These are phyloP conservation scores for Caradrina kadenii DNA, from an alignment of 2,888 invertebrate species.

Conservation along the genomic window DNA sequence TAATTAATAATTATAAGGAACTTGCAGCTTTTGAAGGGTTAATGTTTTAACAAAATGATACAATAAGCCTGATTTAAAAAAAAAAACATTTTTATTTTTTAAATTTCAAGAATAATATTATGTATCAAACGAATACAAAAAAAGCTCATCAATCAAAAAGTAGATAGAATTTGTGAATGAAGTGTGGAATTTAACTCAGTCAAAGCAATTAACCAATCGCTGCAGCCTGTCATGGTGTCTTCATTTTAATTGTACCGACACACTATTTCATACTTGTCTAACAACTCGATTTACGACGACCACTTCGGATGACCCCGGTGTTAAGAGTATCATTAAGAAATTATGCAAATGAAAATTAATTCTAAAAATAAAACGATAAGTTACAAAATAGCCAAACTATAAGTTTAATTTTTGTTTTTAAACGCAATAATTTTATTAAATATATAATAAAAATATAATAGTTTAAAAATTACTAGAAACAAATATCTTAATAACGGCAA, in stretches of 20 bases:
- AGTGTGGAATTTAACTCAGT: background rate
- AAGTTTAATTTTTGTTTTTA: background rate
- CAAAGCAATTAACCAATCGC: background rate
- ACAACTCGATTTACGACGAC: background rate
- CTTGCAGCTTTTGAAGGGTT: too few relatives aligned
- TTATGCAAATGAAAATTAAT: background rate
- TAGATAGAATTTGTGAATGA: background rate
- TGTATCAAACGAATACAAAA: background rate
- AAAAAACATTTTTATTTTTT: too few relatives aligned
- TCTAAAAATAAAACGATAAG: background rate
- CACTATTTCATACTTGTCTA: background rate
- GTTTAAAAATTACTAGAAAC: too few relatives aligned
- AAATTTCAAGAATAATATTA: background rate
- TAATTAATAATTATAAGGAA: too few relatives aligned
- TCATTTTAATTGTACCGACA: background rate
- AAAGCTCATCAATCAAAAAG: background rate
- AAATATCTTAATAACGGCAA: background rate
- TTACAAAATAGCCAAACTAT: background rate
- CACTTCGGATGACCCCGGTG: too few relatives aligned
- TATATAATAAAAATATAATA: too few relatives aligned
- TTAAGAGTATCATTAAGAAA: slow-evolving; percentile 1
- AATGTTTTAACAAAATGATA: background rate
- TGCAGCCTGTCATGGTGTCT: background rate
- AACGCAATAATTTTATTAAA: background rate
- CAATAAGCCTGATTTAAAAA: too few relatives aligned